These are phyloP conservation scores for Platysteira castanea DNA, from an alignment of 2,113 vertebrate genomes.

Conservation along the genomic window DNA sequence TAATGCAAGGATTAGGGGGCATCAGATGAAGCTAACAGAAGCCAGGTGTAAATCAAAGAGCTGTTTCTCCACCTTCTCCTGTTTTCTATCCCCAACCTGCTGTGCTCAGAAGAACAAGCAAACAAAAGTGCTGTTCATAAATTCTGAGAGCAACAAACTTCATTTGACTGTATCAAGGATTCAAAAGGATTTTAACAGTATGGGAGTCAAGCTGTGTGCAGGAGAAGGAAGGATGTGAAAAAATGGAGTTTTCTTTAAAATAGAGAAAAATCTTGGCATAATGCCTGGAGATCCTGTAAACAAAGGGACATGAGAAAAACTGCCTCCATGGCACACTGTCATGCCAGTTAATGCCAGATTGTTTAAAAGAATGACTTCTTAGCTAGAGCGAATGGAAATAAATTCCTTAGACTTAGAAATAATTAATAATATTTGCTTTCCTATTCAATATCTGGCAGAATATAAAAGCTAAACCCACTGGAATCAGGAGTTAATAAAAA, in stretches of 20 bases:
- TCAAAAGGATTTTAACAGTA: background rate
- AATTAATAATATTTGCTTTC: background rate
- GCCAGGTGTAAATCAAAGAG: background rate
- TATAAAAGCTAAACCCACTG: background rate
- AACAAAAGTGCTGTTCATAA: background rate
- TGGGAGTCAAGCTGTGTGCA: background rate
- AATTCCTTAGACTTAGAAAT: background rate
- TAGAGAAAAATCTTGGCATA: background rate
- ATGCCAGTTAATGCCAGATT: background rate
- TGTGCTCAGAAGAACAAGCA: background rate
- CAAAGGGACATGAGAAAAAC: background rate
- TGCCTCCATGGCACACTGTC: background rate
- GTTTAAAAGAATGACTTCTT: background rate
- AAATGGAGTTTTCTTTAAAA: background rate
- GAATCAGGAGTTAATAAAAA: background rate
- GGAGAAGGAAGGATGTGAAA: background rate
- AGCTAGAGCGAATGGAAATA: background rate
- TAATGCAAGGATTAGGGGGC: background rate
- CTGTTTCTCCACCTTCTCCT: background rate
- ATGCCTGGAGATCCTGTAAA: conserved; percentile 13
- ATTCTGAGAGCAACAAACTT: background rate
- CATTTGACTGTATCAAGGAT: background rate
- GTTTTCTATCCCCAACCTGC: background rate
- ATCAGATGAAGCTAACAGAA: background rate
- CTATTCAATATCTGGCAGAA: background rate